Evolutionary conservation across 2,113 vertebrate species (phyloP).

Genomic region (Microcebus griseorufus): DNA sequence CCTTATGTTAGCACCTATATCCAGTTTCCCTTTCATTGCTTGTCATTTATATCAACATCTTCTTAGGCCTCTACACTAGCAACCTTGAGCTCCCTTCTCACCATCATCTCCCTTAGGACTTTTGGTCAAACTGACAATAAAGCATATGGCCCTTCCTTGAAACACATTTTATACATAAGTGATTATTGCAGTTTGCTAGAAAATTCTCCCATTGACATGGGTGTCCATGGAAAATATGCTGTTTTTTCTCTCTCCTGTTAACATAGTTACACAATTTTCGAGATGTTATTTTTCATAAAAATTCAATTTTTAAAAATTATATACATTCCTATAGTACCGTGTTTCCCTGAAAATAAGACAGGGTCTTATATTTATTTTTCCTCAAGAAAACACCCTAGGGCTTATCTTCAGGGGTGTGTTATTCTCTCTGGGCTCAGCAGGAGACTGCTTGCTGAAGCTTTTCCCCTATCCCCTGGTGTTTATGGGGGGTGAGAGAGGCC

Average conservation of each 20-base stretch:
- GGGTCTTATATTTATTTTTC: too few relatives aligned
- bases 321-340: neutral
- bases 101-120: neutral
- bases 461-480: too few relatives aligned
- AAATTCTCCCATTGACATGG: constrained; percentile 1
- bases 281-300: neutral
- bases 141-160: neutral
- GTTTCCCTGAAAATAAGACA: too few relatives aligned
- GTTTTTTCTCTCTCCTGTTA: neutral
- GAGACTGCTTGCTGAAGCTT: too few relatives aligned
- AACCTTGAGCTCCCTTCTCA: neutral
- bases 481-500: too few relatives aligned
- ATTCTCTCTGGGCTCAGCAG: too few relatives aligned
- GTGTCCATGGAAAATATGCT: constrained; percentile 9
- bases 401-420: too few relatives aligned
- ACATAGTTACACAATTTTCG: neutral
- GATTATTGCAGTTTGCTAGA: neutral
- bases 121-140: neutral
- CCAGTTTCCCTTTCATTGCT: neutral
- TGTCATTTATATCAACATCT: neutral
- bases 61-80: neutral
- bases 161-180: constrained; percentile 4
- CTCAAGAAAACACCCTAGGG: too few relatives aligned
- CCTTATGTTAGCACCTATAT: neutral
- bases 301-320: neutral